These are phyloP conservation scores for Penaeus japonicus DNA, from an alignment of 1,140 invertebrate species.

Conservation along the genomic window DNA sequence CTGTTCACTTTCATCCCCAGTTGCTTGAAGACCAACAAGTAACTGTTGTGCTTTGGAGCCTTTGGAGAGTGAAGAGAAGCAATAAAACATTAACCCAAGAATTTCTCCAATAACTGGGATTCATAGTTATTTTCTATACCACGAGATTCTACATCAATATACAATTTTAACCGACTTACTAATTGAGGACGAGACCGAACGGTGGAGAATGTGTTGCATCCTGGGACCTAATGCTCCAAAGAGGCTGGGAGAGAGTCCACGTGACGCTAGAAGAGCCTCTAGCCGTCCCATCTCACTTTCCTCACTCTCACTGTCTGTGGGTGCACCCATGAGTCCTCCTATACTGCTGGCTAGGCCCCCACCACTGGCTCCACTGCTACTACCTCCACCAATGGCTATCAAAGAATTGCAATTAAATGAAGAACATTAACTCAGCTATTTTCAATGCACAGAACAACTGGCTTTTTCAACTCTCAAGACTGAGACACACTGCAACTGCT, in stretches of 20 bases:
- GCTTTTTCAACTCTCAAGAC: too few relatives aligned
- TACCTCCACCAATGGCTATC: conserved; percentile 42
- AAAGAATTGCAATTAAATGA: not conserved
- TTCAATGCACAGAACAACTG: too few relatives aligned
- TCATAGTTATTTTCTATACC: not conserved
- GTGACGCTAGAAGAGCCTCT: conserved; percentile 89
- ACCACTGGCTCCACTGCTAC: conserved; percentile 34
- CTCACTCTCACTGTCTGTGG: conserved; percentile 66
- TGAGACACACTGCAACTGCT: too few relatives aligned
- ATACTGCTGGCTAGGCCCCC: conserved; percentile 33
- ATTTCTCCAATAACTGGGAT: not conserved
- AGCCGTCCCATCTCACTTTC: conserved; percentile 88
- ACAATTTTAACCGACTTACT: conserved; percentile 42
- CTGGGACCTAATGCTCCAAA: conserved; percentile 93
- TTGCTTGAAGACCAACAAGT: conserved; percentile 89
- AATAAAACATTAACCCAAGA: not conserved
- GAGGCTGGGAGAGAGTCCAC: conserved; percentile 92
- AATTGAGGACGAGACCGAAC: conserved; percentile 75
- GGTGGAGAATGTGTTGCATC: conserved; percentile 95
- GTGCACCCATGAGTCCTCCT: conserved; percentile 53
- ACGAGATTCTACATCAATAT: not conserved
- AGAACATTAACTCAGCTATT: too few relatives aligned
- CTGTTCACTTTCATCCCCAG: conserved; percentile 95
- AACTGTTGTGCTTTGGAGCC: conserved; percentile 94
- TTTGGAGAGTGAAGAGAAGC: conserved; percentile 61